Percentiles rank a stretch among this genome's conserved stretches.
Conservation (phyloP, 1,140 invertebrate species). For the Pemphigus obesinymphae region DNA sequence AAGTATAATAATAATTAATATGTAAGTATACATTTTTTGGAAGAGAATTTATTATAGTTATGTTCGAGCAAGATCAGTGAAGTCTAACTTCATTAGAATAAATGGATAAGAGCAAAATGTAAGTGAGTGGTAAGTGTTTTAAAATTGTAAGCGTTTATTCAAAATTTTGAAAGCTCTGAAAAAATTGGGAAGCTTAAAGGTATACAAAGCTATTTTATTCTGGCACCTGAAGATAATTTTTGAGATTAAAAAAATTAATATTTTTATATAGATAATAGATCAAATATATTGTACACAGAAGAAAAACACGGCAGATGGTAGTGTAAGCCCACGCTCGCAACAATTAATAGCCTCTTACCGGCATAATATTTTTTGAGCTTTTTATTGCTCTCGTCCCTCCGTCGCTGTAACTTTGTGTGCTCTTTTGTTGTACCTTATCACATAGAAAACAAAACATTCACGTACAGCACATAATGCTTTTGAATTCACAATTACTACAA, state of each 20-base stretch:
- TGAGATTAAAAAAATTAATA: neutral
- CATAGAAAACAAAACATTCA: constrained; percentile 39
- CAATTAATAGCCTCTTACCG: constrained; percentile 35
- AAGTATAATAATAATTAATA: neutral
- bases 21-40: neutral
- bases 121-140: neutral
- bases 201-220: constrained; percentile 27
- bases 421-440: constrained; percentile 39
- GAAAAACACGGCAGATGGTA: constrained; percentile 27
- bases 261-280: constrained; percentile 17
- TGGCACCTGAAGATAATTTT: constrained; percentile 28
- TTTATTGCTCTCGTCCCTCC: constrained; percentile 33
- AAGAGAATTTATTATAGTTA: neutral
- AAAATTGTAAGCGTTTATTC: neutral
- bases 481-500: constrained; percentile 29
- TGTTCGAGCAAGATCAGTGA: neutral
- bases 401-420: constrained; percentile 36
- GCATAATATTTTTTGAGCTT: constrained; percentile 42
- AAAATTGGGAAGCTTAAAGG: constrained; percentile 12
- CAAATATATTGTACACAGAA: constrained; percentile 28
- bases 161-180: constrained; percentile 24
- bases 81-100: neutral
- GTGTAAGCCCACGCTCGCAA: constrained; percentile 37
- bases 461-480: constrained; percentile 36
- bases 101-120: neutral